Evolutionary conservation across 30 jellyfish, hydroid and myxozoan genomes (phyloP), one percentile per base, ranked within the genome.

Genomic region (Mastigias papua): DNA sequence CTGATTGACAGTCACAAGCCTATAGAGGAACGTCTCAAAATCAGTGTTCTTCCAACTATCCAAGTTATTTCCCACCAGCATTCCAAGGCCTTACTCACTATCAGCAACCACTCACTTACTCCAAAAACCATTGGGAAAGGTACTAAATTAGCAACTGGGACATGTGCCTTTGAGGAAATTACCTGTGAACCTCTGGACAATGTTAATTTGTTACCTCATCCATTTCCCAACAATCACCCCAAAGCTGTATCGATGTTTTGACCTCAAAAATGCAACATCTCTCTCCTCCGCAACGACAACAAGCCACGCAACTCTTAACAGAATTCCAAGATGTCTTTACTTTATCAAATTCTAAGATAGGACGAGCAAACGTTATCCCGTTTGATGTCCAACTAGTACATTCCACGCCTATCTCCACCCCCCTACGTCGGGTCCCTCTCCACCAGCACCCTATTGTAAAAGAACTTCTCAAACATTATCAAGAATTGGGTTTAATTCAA

Each of bases 301-400:
- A 80, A 80, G 82, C 90, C 82, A 66, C 33, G 82, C 23, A 29
- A 0, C 46, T 80, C 34, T 49, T 80, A 23, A 63, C 82, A 19
- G 90, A 80, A 48, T 80, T 80, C 48, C 27, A 32, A 17, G 90
- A 80, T 62, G 67, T 80, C 29, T 80, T 80, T 26, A 58, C 90
- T 63, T 37, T 80, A 30, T 80, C 81, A 62, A 80, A 80, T 68
- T 19, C 50, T 3, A 80, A 80, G 46, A 80, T 80, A 23, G 82
- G 90, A 30, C 23, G 46, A 80, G 82, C 90, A 15, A 63, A 35
- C 29, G 82, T 66, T 28, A 62, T 71, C 29, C 69, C 33, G 50
- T 80, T 80, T 63, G 72, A 80, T 48, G 33, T 80, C 30, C 69
- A 80, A 19, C 31, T 80, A 37, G 71, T 32, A 16, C 82, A 37